These are phyloP conservation scores for Trissoscelio sp. DNA, from an alignment of 2,888 invertebrate genomes.

Conservation along the genomic window DNA sequence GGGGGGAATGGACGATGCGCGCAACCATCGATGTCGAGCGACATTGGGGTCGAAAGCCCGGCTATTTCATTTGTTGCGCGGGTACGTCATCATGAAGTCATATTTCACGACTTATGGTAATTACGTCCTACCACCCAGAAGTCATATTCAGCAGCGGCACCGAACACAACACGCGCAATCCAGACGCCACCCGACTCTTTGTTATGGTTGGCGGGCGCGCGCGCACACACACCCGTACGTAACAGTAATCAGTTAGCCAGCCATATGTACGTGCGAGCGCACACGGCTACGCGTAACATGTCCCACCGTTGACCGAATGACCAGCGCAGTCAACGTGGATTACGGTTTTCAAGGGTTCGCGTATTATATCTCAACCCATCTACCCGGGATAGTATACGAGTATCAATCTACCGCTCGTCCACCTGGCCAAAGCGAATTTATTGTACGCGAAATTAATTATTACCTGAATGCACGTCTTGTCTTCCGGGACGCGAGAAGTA, in stretches of 20 bases:
- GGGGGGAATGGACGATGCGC: slow-evolving; percentile 51
- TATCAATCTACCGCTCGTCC: slow-evolving; percentile 58
- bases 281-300: slow-evolving; percentile 23
- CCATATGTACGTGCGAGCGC: slow-evolving; percentile 20
- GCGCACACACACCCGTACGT: slow-evolving; percentile 1
- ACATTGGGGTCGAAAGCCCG: slow-evolving; percentile 72
- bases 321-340: slow-evolving; percentile 59
- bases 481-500: slow-evolving; percentile 45
- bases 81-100: slow-evolving; percentile 81
- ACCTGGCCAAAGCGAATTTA: slow-evolving; percentile 54
- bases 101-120: slow-evolving; percentile 82
- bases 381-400: slow-evolving; percentile 28
- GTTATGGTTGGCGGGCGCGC: slow-evolving; percentile 41
- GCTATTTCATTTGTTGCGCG: slow-evolving; percentile 79
- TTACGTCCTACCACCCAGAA: slow-evolving; percentile 80
- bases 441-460: slow-evolving; percentile 66
- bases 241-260: slow-evolving; percentile 43
- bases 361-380: slow-evolving; percentile 45
- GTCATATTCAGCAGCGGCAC: slow-evolving; percentile 62
- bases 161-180: slow-evolving; percentile 51
- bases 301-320: slow-evolving; percentile 51
- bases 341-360: slow-evolving; percentile 65
- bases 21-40: slow-evolving; percentile 69
- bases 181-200: slow-evolving; percentile 62
- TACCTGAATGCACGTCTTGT: slow-evolving; percentile 43